These are phyloP conservation scores for Chymomyza amoena DNA, from an alignment of 2,888 invertebrate genomes.

Conservation along the genomic window DNA sequence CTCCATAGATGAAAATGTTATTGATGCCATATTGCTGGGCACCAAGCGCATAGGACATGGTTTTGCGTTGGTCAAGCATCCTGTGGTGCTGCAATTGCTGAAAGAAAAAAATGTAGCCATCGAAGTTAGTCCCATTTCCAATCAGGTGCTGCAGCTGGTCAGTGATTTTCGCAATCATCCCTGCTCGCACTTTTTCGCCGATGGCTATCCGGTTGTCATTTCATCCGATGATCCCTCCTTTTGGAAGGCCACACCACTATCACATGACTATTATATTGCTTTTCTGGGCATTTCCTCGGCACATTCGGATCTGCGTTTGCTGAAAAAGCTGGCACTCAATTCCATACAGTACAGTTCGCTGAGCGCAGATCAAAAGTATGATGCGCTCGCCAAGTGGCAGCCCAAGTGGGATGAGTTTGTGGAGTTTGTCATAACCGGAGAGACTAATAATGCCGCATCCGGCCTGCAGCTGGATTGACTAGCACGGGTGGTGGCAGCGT, in stretches of 20 bases:
- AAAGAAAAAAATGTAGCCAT: conserved; percentile 83
- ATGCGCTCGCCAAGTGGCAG: conserved; percentile 81
- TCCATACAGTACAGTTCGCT: conserved; percentile 86
- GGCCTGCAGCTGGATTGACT: conserved; percentile 68
- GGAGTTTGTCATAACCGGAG: conserved; percentile 58
- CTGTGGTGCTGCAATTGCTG: conserved; percentile 82
- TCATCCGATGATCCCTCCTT: conserved; percentile 89
- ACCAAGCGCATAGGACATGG: conserved; percentile 89
- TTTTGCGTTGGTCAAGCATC: conserved; percentile 87
- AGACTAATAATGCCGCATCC: conserved; percentile 15
- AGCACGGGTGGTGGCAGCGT: conserved; percentile 68
- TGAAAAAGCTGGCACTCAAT: conserved; percentile 87
- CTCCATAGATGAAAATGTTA: conserved; percentile 84
- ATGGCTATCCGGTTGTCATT: conserved; percentile 85
- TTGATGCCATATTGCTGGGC: conserved; percentile 88
- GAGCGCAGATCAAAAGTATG: conserved; percentile 78
- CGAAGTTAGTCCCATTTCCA: conserved; percentile 89
- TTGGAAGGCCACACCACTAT: conserved; percentile 86
- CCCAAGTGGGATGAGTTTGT: conserved; percentile 82
- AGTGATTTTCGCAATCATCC: conserved; percentile 89
- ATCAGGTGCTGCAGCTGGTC: conserved; percentile 85
- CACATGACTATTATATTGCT: conserved; percentile 88
- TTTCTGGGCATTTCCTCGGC: conserved; percentile 87
- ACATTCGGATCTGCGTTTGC: conserved; percentile 83
- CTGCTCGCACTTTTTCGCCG: conserved; percentile 82